These are phyloP conservation scores for Planococcus citri DNA, from an alignment of 1,140 invertebrate genomes.

Conservation along the genomic window DNA sequence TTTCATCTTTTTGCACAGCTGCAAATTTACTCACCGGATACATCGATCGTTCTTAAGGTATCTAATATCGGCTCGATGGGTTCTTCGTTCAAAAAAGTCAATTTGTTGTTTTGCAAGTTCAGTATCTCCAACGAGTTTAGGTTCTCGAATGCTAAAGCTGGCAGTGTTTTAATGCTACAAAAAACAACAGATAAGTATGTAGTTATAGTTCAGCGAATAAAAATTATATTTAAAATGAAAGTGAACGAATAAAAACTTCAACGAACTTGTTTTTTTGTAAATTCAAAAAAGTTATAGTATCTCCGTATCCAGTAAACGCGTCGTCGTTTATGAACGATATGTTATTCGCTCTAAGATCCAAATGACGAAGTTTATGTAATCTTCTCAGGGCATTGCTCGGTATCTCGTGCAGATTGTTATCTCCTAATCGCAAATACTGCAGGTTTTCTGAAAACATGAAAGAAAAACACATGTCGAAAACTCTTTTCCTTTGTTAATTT, in stretches of 20 bases:
- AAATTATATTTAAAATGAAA: not conserved
- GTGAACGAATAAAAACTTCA: too few species aligned
- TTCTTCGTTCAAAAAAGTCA: slow-evolving; percentile 66
- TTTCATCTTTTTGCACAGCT: too few species aligned
- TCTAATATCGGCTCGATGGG: slow-evolving; percentile 79
- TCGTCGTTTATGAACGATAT: slow-evolving; percentile 69
- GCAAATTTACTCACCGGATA: slow-evolving; percentile 51
- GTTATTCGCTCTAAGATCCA: slow-evolving; percentile 76
- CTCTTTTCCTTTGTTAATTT: not conserved
- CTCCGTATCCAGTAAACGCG: slow-evolving; percentile 78
- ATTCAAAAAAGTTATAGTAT: slow-evolving; percentile 80
- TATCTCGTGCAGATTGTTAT: slow-evolving; percentile 70
- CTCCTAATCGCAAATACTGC: slow-evolving; percentile 72
- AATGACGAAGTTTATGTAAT: slow-evolving; percentile 68
- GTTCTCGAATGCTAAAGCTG: slow-evolving; percentile 65
- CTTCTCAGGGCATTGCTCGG: slow-evolving; percentile 66
- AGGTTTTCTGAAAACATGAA: slow-evolving; percentile 59
- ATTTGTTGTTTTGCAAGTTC: slow-evolving; percentile 75
- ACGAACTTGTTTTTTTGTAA: slow-evolving; percentile 87
- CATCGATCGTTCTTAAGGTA: slow-evolving; percentile 67
- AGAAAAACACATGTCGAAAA: slow-evolving; percentile 7
- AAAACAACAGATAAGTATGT: slow-evolving; percentile 23
- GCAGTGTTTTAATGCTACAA: slow-evolving; percentile 62
- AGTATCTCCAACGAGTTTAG: slow-evolving; percentile 77
- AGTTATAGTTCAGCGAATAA: not conserved